phyloP scores from a whole-genome alignment of 2,797 vertebrate species.

The Sparus aurata region DNA sequence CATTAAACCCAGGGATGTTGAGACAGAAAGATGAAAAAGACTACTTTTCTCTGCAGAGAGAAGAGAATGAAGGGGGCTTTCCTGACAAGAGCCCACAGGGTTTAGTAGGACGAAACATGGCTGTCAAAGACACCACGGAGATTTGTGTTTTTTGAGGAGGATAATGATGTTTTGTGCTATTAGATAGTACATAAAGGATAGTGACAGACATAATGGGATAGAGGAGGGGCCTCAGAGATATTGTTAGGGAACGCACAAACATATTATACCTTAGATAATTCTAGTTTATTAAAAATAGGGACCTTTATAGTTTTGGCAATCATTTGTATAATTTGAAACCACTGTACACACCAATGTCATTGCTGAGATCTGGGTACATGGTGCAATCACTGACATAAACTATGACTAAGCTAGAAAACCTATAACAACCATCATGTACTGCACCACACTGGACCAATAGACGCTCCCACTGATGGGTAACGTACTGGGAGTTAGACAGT shows the following conservation, averaged over 20 bases:
- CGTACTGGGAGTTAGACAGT: too few relatives aligned
- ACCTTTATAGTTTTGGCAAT: neutral
- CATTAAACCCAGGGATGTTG: conserved; percentile 62
- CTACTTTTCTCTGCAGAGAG: conserved; percentile 49
- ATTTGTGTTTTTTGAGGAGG: conserved; percentile 3
- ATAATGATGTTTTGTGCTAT: conserved; percentile 31
- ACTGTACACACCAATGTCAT: neutral
- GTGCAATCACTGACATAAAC: neutral
- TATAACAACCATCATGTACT: too few relatives aligned
- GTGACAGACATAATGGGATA: conserved; percentile 28
- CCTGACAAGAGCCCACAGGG: conserved; percentile 55
- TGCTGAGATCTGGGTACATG: neutral
- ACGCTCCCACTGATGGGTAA: too few relatives aligned
- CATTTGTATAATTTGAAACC: neutral
- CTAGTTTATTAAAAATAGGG: neutral
- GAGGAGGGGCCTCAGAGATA: conserved; percentile 11
- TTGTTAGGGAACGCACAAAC: neutral
- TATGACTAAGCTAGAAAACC: neutral
- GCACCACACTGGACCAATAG: too few relatives aligned
- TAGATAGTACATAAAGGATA: conserved; percentile 36
- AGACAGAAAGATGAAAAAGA: conserved; percentile 61
- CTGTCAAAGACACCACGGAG: conserved; percentile 32
- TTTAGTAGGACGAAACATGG: conserved; percentile 38
- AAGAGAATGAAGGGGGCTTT: conserved; percentile 55
- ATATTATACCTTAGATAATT: neutral